A percentile compares a stretch with the other conserved stretches of the same genome.
Conservation (phyloP, 2,113 vertebrate species). For the Glareola pratincola region DNA sequence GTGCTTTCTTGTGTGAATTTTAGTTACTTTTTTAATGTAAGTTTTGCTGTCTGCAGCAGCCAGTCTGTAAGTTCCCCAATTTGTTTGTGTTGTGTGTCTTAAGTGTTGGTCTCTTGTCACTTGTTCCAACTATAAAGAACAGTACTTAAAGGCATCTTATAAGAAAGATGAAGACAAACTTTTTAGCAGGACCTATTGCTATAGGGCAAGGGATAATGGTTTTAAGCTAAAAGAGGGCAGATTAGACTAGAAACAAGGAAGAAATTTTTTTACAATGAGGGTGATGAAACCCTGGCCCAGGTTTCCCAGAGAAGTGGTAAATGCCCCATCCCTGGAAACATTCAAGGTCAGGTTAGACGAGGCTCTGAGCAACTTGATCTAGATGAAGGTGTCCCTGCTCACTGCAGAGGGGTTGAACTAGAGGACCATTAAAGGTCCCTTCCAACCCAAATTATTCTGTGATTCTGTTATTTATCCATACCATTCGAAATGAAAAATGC, state of each 20-base stretch:
- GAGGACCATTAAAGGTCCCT: neutral
- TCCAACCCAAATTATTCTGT: neutral
- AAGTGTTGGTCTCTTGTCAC: neutral
- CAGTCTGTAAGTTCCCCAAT: neutral
- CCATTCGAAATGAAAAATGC: neutral
- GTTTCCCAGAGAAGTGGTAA: neutral
- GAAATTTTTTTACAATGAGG: too few relatives aligned
- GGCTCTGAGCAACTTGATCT: neutral
- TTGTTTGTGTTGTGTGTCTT: neutral
- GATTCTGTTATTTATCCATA: neutral
- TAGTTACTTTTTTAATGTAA: neutral
- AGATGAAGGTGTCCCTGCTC: neutral
- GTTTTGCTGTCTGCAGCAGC: neutral
- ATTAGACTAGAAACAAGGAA: neutral
- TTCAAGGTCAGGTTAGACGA: neutral
- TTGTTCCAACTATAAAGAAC: neutral
- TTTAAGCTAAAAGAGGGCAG: neutral
- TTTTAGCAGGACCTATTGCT: neutral
- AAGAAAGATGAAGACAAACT: neutral
- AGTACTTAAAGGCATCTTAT: neutral
- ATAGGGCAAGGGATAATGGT: too few relatives aligned
- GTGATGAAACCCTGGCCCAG: neutral
- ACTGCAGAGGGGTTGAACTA: neutral
- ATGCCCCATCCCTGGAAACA: neutral
- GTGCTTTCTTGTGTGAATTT: neutral